Evolutionary conservation across 37 sponge, comb jelly and placozoan species (phyloP).

Genomic region (Bolinopsis microptera): DNA sequence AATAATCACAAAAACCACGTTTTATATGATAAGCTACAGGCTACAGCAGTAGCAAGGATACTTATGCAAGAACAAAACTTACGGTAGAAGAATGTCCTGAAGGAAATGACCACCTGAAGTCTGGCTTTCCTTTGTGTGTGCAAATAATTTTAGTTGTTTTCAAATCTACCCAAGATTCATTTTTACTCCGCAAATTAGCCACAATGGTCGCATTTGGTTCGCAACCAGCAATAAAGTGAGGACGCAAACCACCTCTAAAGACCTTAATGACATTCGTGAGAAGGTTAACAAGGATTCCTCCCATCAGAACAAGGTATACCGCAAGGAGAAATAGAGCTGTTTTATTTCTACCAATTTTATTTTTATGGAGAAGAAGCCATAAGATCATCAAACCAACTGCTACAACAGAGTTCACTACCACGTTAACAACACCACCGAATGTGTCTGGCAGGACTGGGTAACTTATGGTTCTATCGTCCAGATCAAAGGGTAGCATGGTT

Average conservation of each 20-base stretch:
- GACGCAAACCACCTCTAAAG: neutral
- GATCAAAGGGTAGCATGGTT: neutral
- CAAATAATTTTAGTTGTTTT: neutral
- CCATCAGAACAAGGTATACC: neutral
- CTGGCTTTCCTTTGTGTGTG: neutral
- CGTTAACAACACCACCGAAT: neutral
- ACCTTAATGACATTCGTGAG: neutral
- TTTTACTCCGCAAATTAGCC: neutral
- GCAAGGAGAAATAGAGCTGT: neutral
- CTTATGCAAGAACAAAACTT: too few species aligned
- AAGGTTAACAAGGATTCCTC: neutral
- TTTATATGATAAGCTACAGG: too few species aligned
- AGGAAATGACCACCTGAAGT: slow-evolving; percentile 5
- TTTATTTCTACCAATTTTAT: neutral
- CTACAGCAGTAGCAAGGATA: too few species aligned
- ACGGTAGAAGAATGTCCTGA: slow-evolving; percentile 36
- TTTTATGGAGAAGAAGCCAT: neutral
- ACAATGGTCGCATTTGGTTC: neutral
- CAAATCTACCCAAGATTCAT: neutral
- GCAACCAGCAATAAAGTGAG: neutral
- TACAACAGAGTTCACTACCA: neutral
- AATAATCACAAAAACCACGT: too few species aligned
- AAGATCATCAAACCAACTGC: neutral
- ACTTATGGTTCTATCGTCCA: neutral
- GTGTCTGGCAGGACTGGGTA: slow-evolving; percentile 7